Evolutionary conservation across 2,888 invertebrate genomes (phyloP), one percentile per base, ranked within the genome.

Genomic region (Parochlus steinenii): DNA sequence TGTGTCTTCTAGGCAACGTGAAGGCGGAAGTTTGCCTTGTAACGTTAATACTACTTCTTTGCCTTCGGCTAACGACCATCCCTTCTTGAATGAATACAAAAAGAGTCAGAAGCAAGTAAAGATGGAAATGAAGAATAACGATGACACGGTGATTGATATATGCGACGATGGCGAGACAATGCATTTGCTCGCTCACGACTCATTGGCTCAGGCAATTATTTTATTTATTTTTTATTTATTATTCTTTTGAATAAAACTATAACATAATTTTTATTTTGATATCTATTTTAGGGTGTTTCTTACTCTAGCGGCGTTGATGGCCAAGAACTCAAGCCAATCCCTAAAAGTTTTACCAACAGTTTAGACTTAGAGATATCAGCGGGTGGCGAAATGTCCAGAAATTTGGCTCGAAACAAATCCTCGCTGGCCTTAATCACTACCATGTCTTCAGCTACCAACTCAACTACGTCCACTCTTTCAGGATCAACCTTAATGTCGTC

Each of bases 1-100:
- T 39, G 54, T 57, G 39, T 56, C 57, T 44, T 59, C 64, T 47
- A 46, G 58, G 28, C 73, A 73, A 50, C 63, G 71, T 24, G 74
- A 74, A 55, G 74, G 74, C 40, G 75, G 74, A 27, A 69, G 69
- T 31, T 49, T 69, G 43, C 70, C 69, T 2, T 65, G 64, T 39
- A 67, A 67, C 54, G 68, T 69, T 37, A 65, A 67, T 48, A 60
- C 60, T 17, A 58, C 63, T 7, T 54, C 36, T 44, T 45, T 27
- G 10, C 22, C 16, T 29, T 33, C 23, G 17, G 16, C 32, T 17
- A 11, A 45, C 40, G 49, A 50, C 33, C 41, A 45, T 42, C 43
- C 44, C 30, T 47, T 47, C 43, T 42, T 39, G 40, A 42, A 44
- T 39, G 47, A 47, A 26, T 43, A 45, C 17, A 42, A 37, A 31